Evolutionary conservation across 2,797 vertebrate species (phyloP).

Genomic region (Xiphorhynchus erythropygius): DNA sequence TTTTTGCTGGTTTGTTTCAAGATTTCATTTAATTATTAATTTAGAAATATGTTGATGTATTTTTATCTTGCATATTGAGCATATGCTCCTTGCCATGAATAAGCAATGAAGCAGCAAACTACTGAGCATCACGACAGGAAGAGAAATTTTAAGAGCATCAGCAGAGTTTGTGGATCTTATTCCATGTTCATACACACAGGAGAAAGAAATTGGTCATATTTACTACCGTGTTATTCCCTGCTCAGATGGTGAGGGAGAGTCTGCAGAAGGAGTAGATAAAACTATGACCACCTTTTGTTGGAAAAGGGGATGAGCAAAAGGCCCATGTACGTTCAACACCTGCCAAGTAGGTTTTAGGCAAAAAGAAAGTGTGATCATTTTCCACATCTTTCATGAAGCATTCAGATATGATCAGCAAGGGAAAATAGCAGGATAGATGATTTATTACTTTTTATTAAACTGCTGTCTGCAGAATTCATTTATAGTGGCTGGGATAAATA

Average conservation of each 20-base stretch:
- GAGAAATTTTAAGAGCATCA: neutral
- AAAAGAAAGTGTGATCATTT: neutral
- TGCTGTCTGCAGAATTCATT: neutral
- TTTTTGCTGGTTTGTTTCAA: neutral
- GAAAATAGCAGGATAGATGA: neutral
- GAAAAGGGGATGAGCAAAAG: neutral
- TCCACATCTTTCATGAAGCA: neutral
- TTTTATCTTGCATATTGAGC: neutral
- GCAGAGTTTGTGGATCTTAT: neutral
- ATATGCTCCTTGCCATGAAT: neutral
- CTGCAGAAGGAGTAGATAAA: neutral
- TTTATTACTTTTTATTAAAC: neutral
- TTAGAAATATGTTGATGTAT: neutral
- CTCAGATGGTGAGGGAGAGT: neutral
- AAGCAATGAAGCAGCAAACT: neutral
- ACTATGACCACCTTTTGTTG: accelerated
- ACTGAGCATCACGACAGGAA: neutral
- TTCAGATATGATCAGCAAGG: neutral
- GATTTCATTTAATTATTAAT: neutral
- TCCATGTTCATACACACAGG: neutral
- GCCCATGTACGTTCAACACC: accelerated
- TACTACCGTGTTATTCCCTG: neutral
- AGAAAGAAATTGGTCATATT: neutral
- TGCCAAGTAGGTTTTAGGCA: neutral
- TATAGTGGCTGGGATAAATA: neutral